Evolutionary conservation across 1,140 invertebrate species (phyloP).

Genomic region (Zaprionus taronus): DNA sequence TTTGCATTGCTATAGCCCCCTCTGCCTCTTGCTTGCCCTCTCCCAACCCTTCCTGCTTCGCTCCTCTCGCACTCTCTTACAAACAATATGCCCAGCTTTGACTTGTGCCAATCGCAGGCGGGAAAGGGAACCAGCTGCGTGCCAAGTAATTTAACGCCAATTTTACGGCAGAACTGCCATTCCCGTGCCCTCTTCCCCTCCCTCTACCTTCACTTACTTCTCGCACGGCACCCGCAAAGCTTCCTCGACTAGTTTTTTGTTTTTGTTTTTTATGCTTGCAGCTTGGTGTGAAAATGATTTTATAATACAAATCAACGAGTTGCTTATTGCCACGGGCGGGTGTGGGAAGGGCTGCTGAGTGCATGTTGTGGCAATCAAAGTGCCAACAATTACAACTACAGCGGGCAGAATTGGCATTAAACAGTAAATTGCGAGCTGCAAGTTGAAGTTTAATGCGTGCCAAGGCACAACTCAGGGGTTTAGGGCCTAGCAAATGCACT

Average conservation of each 20-base stretch:
- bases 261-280: constrained; percentile 14
- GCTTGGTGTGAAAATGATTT: constrained; percentile 60
- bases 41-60: neutral
- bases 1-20: constrained; percentile 63
- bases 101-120: constrained; percentile 29
- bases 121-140: constrained; percentile 38
- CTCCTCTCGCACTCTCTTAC: neutral
- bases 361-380: constrained; percentile 61
- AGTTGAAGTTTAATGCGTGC: constrained; percentile 37
- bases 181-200: neutral
- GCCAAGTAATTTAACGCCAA: constrained; percentile 70
- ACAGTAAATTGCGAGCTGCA: neutral
- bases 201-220: neutral
- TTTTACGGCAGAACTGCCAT: constrained; percentile 46
- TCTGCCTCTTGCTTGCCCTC: constrained; percentile 11
- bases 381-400: constrained; percentile 60
- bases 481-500: constrained; percentile 25
- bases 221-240: neutral
- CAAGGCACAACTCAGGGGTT: constrained; percentile 25
- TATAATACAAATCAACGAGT: constrained; percentile 62
- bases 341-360: neutral
- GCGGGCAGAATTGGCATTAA: constrained; percentile 47
- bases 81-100: constrained; percentile 56
- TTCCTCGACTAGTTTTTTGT: neutral
- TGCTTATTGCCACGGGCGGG: neutral